Percentiles rank a stretch among this genome's conserved stretches.
phyloP scores from a whole-genome alignment of 2,113 vertebrate genomes.

The Azemiops feae region DNA sequence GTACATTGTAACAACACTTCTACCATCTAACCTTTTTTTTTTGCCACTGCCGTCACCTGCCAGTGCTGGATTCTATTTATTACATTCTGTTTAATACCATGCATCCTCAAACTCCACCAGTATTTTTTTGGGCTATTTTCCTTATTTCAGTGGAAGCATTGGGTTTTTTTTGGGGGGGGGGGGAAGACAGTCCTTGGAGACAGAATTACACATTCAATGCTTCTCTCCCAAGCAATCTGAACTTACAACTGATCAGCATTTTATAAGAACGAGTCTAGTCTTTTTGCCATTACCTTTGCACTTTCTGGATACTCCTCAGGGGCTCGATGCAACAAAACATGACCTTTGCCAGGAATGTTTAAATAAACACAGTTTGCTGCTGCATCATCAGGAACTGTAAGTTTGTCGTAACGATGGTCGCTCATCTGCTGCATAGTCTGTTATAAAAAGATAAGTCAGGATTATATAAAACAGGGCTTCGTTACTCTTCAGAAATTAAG shows the following conservation, averaged over 20 bases:
- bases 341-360: slow-evolving; percentile 88
- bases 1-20: neutral
- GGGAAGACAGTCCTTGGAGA: neutral
- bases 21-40: neutral
- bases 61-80: neutral
- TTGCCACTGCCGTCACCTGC: neutral
- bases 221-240: neutral
- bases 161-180: no score
- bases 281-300: slow-evolving; percentile 75
- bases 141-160: neutral
- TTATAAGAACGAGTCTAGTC: no score
- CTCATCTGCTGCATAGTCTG: slow-evolving; percentile 98
- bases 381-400: slow-evolving; percentile 87
- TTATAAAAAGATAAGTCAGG: slow-evolving; percentile 32
- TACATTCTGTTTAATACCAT: neutral
- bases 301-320: slow-evolving; percentile 89
- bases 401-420: slow-evolving; percentile 93
- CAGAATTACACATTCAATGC: neutral
- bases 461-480: neutral
- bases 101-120: neutral
- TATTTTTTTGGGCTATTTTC: neutral
- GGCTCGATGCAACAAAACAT: slow-evolving; percentile 86
- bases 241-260: neutral
- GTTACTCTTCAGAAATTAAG: neutral
- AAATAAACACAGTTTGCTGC: slow-evolving; percentile 95